Conservation (phyloP, 1,140 invertebrate genomes). For the Ceratina calcarata region DNA sequence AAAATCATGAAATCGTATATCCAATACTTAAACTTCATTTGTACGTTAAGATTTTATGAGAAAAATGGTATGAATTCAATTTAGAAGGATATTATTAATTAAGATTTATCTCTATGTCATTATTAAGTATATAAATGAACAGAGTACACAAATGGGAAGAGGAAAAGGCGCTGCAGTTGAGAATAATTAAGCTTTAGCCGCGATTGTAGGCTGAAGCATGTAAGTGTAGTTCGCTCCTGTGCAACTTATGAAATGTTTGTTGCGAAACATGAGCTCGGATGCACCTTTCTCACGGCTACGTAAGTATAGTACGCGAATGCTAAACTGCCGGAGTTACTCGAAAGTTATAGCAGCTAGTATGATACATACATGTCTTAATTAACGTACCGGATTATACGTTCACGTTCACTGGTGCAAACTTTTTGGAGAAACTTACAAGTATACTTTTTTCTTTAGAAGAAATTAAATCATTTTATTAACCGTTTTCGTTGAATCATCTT, state of each 20-base stretch:
- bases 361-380: conserved; percentile 21
- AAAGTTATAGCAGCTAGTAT: neutral
- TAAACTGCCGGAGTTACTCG: neutral
- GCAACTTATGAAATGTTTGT: conserved; percentile 29
- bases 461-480: too few species aligned
- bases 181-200: conserved; percentile 1
- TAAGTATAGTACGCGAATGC: neutral
- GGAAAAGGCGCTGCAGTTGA: too few species aligned
- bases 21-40: conserved; percentile 6
- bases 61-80: too few species aligned
- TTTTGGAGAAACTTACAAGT: neutral
- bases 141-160: too few species aligned
- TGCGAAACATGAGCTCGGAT: conserved; percentile 14
- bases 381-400: neutral
- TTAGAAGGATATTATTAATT: too few species aligned
- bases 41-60: too few species aligned
- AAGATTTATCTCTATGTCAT: too few species aligned
- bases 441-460: neutral
- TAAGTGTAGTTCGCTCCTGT: conserved; percentile 6
- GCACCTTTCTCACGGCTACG: conserved; percentile 42
- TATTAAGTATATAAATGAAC: too few species aligned
- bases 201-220: conserved; percentile 18
- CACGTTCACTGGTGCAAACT: neutral
- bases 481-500: too few species aligned
- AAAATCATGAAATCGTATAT: too few species aligned